Conservation (phyloP, 1,140 invertebrate genomes). For the Danaus melanippus region DNA sequence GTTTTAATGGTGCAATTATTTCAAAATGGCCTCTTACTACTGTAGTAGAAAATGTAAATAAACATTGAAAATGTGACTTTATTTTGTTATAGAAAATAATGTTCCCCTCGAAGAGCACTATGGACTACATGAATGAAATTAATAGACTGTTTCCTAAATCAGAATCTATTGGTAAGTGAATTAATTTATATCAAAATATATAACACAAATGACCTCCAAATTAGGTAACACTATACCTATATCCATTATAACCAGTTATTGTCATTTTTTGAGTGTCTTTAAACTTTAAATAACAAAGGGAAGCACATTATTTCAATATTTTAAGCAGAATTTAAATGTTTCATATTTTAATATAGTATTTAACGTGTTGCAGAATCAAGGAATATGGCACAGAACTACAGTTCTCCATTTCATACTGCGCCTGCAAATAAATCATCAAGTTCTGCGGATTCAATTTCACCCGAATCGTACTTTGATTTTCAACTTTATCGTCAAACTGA, state of each 20-base stretch:
- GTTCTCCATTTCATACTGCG: slow-evolving; percentile 29
- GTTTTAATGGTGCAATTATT: slow-evolving; percentile 3
- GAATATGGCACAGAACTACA: slow-evolving; percentile 10
- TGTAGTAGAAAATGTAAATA: slow-evolving; percentile 2
- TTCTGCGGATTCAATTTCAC: slow-evolving; percentile 48
- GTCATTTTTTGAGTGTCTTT: no score
- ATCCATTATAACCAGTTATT: no score
- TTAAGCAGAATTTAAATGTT: neutral
- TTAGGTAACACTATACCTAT: no score
- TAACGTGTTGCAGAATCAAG: slow-evolving; percentile 8
- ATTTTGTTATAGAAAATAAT: slow-evolving; percentile 41
- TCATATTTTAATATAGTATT: neutral
- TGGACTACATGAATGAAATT: slow-evolving; percentile 42
- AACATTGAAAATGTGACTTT: slow-evolving; percentile 9
- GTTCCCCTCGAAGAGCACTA: slow-evolving; percentile 34
- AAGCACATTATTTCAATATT: no score
- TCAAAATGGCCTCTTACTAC: neutral
- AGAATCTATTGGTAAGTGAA: slow-evolving; percentile 35
- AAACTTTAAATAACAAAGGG: no score
- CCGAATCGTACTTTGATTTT: slow-evolving; percentile 38
- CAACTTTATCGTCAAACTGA: slow-evolving; percentile 22
- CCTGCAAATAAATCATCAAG: slow-evolving; percentile 44
- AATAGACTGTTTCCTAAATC: slow-evolving; percentile 34
- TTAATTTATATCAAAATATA: slow-evolving; percentile 9
- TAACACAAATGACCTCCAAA: no score